phyloP scores from a whole-genome alignment of 1,140 invertebrate genomes.

The Aphelinus atriplicis region DNA sequence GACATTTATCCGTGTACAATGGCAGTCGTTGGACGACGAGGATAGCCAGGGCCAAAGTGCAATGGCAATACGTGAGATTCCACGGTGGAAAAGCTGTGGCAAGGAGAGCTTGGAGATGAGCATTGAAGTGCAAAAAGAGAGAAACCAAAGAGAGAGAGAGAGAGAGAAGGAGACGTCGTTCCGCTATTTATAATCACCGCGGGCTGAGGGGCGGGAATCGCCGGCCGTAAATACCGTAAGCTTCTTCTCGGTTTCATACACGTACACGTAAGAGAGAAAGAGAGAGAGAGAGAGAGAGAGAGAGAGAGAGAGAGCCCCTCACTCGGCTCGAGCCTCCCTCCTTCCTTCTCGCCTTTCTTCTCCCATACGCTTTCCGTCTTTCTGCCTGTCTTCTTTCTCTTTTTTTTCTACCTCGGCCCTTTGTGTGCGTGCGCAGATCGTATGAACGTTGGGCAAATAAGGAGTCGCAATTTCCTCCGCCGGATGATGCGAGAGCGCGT shows the following conservation, averaged over 20 bases:
- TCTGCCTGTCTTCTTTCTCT: background rate
- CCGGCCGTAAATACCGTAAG: conserved; percentile 31
- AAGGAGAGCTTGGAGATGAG: too few relatives aligned
- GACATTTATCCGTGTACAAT: too few relatives aligned
- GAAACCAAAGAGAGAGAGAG: conserved; percentile 11
- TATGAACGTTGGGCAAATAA: background rate
- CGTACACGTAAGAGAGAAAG: background rate
- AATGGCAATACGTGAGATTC: background rate
- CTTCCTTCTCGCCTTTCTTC: background rate
- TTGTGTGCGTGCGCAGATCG: background rate
- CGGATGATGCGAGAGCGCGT: background rate
- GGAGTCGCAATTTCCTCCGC: conserved; percentile 1
- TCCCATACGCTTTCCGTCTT: conserved; percentile 2
- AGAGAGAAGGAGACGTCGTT: background rate
- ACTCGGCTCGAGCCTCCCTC: background rate
- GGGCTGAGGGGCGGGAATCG: conserved; percentile 22
- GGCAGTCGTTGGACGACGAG: background rate
- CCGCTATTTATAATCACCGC: conserved; percentile 25
- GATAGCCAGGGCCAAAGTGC: too few relatives aligned
- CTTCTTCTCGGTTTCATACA: background rate
- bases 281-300: too few relatives aligned
- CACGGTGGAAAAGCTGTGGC: background rate
- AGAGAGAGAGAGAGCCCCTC: too few relatives aligned
- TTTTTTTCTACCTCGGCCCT: background rate
- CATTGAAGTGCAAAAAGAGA: background rate